Evolutionary conservation across 2,113 vertebrate species (phyloP), one percentile per base, ranked within the genome.

Genomic region (Tretioscincus oriximinensis): DNA sequence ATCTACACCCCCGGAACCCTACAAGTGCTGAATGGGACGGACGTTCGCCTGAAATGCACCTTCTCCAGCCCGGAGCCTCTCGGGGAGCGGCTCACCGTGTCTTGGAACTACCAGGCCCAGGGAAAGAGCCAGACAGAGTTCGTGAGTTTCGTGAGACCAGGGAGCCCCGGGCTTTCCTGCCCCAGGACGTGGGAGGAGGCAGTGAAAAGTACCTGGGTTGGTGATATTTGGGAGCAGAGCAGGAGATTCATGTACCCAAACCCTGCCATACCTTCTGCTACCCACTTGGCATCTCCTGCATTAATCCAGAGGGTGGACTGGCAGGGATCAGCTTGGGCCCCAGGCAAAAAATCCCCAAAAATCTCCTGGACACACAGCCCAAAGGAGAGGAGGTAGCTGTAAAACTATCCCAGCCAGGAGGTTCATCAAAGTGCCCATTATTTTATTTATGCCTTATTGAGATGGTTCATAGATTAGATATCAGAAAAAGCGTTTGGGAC

Each of bases 21-120:
- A 85, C 94, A 98, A 73, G 97, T 96, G 0, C 94, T 98, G 72
- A 99, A 99, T 0, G 98, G 98, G 74, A 99, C 97, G 0, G 96
- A 98, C 7, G 83, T 94, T 58, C 93, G 97, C 18, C 90, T 99
- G 28, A 99, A 95, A 90, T 99, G 98, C 93, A 97, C 96, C 24
- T 99, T 99, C 51, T 90, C 95, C 70, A 97, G 94, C 86, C 95
- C 90, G 16, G 63, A 85, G 26, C 88, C 95, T 0, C 88, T 97
- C 69, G 94, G 94, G 58, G 87, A 87, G 7, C 47, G 85, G 1
- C 22, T 89, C 0, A 86, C 92, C 0, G 94, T 98, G 81, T 96
- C 95, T 51, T 99, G 98, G 98, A 96, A 88, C 90, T 99, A 99
- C 89, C 96, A 96, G 69, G 96, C 97, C 0, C 94, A 95, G 60